phyloP scores from a whole-genome alignment of 2,888 invertebrate genomes.

The Meandrusa payeni region DNA sequence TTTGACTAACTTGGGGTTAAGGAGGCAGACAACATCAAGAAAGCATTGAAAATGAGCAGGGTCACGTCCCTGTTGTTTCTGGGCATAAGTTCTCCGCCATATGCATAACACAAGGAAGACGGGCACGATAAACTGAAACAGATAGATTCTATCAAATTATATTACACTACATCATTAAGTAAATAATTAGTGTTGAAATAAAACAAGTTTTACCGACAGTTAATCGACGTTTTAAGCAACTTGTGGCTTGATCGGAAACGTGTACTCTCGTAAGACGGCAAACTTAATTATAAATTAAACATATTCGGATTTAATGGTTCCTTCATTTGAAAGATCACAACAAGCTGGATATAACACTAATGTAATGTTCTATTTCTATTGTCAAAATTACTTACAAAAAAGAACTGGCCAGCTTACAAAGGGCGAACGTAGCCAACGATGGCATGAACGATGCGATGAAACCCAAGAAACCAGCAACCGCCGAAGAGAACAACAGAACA shows the following conservation, averaged over 20 bases:
- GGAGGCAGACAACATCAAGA: conserved; percentile 54
- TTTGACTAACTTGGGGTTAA: conserved; percentile 54
- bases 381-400: conserved; percentile 59
- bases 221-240: too few species aligned
- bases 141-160: too few species aligned
- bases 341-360: too few species aligned
- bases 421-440: conserved; percentile 46
- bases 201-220: too few species aligned
- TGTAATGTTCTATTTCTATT: too few species aligned
- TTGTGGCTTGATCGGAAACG: too few species aligned
- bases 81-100: conserved; percentile 59
- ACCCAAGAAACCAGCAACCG: conserved; percentile 47
- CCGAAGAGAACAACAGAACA: conserved; percentile 49
- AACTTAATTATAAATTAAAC: too few species aligned
- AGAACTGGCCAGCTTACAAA: conserved; percentile 58
- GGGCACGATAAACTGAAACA: conserved; percentile 38
- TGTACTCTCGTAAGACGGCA: too few species aligned
- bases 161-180: too few species aligned
- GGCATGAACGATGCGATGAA: conserved; percentile 60
- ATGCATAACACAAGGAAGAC: conserved; percentile 57
- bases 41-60: conserved; percentile 54
- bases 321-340: too few species aligned
- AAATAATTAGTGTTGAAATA: too few species aligned
- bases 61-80: conserved; percentile 49
- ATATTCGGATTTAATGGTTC: too few species aligned